Conservation (phyloP, 2,113 vertebrate species). For the Ginglymostoma cirratum region DNA sequence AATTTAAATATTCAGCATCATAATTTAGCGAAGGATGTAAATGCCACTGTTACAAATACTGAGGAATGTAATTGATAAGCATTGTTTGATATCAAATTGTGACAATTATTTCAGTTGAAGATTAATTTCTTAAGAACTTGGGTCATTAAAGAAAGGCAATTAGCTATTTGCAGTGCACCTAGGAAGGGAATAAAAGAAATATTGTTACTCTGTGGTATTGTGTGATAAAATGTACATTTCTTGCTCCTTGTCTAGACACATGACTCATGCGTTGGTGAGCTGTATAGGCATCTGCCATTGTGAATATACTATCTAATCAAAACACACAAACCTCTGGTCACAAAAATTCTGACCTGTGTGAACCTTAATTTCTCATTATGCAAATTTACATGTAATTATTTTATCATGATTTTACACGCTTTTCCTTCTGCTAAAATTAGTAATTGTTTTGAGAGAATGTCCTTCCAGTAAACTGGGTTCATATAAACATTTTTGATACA, state of each 20-base stretch:
- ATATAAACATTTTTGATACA: not conserved
- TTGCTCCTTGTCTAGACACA: not conserved
- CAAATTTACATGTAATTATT: not conserved
- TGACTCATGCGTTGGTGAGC: not conserved
- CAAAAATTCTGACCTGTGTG: not conserved
- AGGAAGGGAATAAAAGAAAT: not conserved
- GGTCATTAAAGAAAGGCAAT: not conserved
- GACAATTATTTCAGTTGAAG: not conserved
- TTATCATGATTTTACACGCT: not conserved
- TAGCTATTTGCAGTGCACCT: not conserved
- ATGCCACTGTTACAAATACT: not conserved
- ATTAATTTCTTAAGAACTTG: not conserved
- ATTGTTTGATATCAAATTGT: not conserved
- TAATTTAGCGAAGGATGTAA: not conserved
- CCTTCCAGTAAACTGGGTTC: slow-evolving; percentile 11
- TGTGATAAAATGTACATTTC: not conserved
- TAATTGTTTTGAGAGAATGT: not conserved
- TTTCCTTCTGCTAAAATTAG: not conserved
- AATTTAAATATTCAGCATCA: not conserved
- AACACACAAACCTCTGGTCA: not conserved
- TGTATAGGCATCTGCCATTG: not conserved
- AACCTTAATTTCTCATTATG: not conserved
- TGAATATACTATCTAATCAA: not conserved
- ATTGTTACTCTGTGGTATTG: not conserved
- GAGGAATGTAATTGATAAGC: not conserved